Percentiles rank a stretch among this genome's conserved stretches.
Evolutionary conservation across 2,113 vertebrate genomes (phyloP).

Genomic region (human): GRCh38 chr2:157463001-157463500

Average conservation of each 20-base stretch:
- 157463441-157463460: background rate
- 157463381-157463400: background rate
- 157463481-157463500: background rate
- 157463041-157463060: no score
- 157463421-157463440: background rate
- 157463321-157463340: background rate
- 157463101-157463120: background rate
- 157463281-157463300: background rate
- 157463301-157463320: background rate
- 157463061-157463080: slow-evolving; percentile 6
- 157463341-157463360: background rate
- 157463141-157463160: background rate
- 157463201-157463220: background rate
- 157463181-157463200: background rate
- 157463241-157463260: no score
- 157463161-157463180: background rate
- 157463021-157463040: background rate
- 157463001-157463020: background rate
- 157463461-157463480: background rate
- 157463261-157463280: no score
- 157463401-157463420: background rate
- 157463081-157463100: background rate
- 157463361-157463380: background rate
- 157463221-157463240: background rate
- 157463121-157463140: background rate